These are phyloP conservation scores for Ochropacha duplaris DNA, from an alignment of 2,888 invertebrate genomes.

Conservation along the genomic window DNA sequence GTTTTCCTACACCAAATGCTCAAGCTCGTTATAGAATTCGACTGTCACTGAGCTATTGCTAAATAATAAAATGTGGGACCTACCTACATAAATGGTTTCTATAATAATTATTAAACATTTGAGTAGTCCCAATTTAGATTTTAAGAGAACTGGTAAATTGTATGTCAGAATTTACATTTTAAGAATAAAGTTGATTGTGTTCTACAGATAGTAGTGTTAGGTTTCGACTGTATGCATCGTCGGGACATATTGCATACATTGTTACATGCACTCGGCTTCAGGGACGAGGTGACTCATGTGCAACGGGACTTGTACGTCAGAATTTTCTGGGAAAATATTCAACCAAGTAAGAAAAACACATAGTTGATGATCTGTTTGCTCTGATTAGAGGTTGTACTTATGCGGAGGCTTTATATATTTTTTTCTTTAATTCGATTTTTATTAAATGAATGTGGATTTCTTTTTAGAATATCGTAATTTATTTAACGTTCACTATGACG, in stretches of 20 bases:
- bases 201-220: constrained; percentile 48
- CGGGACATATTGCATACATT: constrained; percentile 53
- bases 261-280: constrained; percentile 61
- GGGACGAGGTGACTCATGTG: constrained; percentile 63
- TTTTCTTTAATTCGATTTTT: too few species aligned
- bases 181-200: neutral
- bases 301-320: constrained; percentile 58
- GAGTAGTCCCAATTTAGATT: neutral
- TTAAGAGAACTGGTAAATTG: too few species aligned
- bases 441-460: neutral
- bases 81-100: too few species aligned
- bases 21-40: too few species aligned
- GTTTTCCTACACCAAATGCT: too few species aligned
- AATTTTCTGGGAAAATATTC: constrained; percentile 64
- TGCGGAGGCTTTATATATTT: too few species aligned
- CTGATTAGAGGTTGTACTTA: too few species aligned
- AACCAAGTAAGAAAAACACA: constrained; percentile 45
- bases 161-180: neutral
- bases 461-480: constrained; percentile 49
- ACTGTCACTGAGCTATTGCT: too few species aligned
- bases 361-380: too few species aligned
- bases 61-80: too few species aligned
- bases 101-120: too few species aligned
- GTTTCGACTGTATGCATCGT: constrained; percentile 55
- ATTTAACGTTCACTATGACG: constrained; percentile 34